phyloP scores from a whole-genome alignment of 2,113 vertebrate genomes.

The Daubentonia madagascariensis region DNA sequence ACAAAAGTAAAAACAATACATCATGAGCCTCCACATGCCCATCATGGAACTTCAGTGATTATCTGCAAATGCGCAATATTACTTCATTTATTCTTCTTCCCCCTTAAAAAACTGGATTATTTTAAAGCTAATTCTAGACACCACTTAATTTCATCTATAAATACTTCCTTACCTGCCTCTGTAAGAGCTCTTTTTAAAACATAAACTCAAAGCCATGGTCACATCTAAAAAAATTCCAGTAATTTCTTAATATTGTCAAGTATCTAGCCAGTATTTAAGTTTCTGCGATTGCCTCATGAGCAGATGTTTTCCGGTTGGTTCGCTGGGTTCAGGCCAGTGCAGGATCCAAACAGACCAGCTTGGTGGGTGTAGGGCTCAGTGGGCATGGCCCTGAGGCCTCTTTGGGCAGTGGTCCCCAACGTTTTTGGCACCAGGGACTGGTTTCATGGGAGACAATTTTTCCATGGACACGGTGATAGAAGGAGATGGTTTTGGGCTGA shows the following conservation, averaged over 20 bases:
- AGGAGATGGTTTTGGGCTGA: no score
- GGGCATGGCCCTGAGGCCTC: background rate
- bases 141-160: background rate
- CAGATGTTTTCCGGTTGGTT: background rate
- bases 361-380: accelerated
- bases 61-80: background rate
- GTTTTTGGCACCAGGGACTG: no score
- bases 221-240: background rate
- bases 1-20: background rate
- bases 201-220: background rate
- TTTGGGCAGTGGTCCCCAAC: no score
- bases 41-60: background rate
- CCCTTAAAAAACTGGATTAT: background rate
- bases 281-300: background rate
- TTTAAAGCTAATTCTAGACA: background rate
- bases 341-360: accelerated
- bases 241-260: background rate
- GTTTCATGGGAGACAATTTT: no score
- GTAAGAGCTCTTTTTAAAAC: background rate
- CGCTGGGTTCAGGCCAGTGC: background rate
- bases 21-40: background rate
- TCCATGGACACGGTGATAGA: accelerated
- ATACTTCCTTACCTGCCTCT: background rate
- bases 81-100: background rate
- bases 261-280: background rate